phyloP scores from a whole-genome alignment of 1,140 invertebrate species.

The Neodiprion pinetum region DNA sequence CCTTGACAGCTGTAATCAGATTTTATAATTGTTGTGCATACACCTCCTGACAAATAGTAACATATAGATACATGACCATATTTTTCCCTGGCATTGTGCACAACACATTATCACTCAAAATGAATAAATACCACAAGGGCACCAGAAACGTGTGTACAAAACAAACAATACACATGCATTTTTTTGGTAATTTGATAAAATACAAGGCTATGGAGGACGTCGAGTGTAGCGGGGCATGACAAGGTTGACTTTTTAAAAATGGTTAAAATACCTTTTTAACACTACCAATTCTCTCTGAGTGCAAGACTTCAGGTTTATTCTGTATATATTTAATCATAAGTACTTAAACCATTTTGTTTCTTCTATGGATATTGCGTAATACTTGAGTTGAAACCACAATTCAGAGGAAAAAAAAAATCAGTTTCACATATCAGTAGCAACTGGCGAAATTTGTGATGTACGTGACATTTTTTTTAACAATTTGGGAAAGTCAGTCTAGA shows the following conservation, averaged over 20 bases:
- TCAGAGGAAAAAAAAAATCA: constrained; percentile 30
- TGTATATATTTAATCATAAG: no score
- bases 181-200: not conserved
- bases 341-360: not conserved
- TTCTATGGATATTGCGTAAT: not conserved
- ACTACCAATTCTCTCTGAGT: no score
- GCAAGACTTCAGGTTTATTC: no score
- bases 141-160: constrained; percentile 44
- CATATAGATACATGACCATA: not conserved
- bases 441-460: no score
- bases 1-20: constrained; percentile 62
- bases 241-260: not conserved
- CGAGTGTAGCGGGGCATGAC: not conserved
- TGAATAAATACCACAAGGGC: constrained; percentile 32
- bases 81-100: constrained; percentile 21
- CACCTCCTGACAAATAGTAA: constrained; percentile 18
- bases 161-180: constrained; percentile 54
- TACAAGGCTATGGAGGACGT: not conserved
- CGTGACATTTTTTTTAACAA: no score
- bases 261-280: no score
- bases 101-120: constrained; percentile 37
- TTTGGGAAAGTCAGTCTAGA: no score
- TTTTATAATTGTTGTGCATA: constrained; percentile 48
- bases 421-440: no score
- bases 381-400: constrained; percentile 35